Percentiles rank a stretch among this genome's conserved stretches.
phyloP scores from a whole-genome alignment of 2,113 vertebrate species.

The Archocentrus centrarchus region DNA sequence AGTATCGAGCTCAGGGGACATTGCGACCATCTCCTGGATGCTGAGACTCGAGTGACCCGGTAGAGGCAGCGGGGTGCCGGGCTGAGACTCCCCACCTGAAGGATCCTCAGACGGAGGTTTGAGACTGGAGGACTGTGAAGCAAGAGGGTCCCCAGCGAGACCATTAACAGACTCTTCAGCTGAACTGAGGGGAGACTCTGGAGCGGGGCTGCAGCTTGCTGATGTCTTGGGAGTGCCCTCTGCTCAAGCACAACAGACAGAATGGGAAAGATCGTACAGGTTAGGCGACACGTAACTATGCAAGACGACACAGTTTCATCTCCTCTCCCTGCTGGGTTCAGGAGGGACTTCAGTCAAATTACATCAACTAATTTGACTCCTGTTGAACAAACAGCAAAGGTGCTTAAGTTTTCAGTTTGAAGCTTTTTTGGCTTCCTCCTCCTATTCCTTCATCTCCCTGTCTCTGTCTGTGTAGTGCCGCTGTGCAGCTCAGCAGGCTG shows the following conservation, averaged over 20 bases:
- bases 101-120: slow-evolving; percentile 85
- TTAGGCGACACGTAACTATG: slow-evolving; percentile 36
- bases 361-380: slow-evolving; percentile 65
- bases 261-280: slow-evolving; percentile 28
- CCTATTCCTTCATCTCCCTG: slow-evolving; percentile 75
- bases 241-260: slow-evolving; percentile 68
- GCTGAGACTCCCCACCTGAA: slow-evolving; percentile 85
- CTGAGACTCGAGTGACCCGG: slow-evolving; percentile 88
- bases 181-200: slow-evolving; percentile 94
- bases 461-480: slow-evolving; percentile 75
- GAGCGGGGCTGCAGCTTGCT: slow-evolving; percentile 94
- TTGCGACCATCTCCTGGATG: slow-evolving; percentile 93
- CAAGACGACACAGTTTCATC: slow-evolving; percentile 27
- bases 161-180: slow-evolving; percentile 92
- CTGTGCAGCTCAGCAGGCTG: slow-evolving; percentile 86
- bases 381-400: slow-evolving; percentile 70
- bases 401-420: slow-evolving; percentile 76
- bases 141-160: slow-evolving; percentile 78
- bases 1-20: slow-evolving; percentile 95
- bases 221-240: slow-evolving; percentile 97
- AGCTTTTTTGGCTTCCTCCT: slow-evolving; percentile 72
- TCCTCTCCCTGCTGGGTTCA: slow-evolving; percentile 36
- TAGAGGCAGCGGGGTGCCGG: slow-evolving; percentile 85
- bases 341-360: slow-evolving; percentile 57
- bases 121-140: slow-evolving; percentile 86